Base-by-base conservation (phyloP, 2,888 invertebrate genomes). In the Nomada flava region DNA sequence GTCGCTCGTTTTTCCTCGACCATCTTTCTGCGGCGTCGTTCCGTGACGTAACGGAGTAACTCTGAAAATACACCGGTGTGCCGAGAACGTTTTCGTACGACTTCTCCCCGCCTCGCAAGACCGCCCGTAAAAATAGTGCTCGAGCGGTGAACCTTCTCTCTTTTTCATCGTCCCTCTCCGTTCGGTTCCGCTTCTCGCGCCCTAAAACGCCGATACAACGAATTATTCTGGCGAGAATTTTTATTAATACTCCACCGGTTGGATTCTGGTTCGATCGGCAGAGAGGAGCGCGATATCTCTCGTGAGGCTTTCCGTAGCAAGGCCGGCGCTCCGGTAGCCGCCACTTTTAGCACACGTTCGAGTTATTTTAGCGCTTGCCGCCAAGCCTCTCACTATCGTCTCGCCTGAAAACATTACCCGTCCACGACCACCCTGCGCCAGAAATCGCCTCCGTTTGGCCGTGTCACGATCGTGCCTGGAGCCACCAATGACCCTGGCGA, bases 351-450 rank as follows among this genome's bases (percentile, higher is more conserved):
- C 92, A 91, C 92, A 91, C 90, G 89, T 90, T 90, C 88, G 87
- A 90, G 92, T 92, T 93, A 93, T 93, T 93, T 93, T 92, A 88
- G 91, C 92, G 81, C 90, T 91, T 89, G 91, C 91, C 89, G 87
- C 90, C 88, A 89, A 87, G 86, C 88, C 90, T 90, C 91, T 89
- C 83, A 76, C 85, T 89, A 89, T 83, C 86, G 86, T 88, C 89
- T 86, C 85, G 86, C 29, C 89, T 83, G 86, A 91, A 90, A 91
- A 90, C 90, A 89, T 89, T 36, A 44, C 69, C 18, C 64, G 72
- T 79, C 77, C 59, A 55, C 78, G 80, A 65, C 79, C 74, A 76
- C 67, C 68, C 74, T 71, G 76, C 68, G 10, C 11, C 10, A 11
- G 7, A 13, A 29, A 65, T 50, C 47, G 26, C 4, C 52, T 7